Evolutionary conservation across 2,113 vertebrate genomes (phyloP).

Genomic region (Ctenodactylus gundi): DNA sequence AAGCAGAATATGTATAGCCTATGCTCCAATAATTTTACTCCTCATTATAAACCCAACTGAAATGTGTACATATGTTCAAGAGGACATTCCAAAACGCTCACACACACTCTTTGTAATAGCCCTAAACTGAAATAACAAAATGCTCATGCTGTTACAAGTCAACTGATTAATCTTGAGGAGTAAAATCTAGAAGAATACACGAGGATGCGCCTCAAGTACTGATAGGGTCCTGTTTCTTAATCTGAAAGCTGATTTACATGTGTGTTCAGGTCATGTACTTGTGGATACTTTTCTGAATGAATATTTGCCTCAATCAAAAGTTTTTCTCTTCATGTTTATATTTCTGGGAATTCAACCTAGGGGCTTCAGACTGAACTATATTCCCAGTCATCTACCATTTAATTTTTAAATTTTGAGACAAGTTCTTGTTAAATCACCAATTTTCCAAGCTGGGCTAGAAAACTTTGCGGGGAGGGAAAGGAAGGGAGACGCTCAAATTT

Average conservation of each 20-base stretch:
- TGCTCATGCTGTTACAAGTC: not conserved
- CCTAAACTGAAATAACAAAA: not conserved
- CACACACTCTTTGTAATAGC: not conserved
- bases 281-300: not conserved
- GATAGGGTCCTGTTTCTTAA: conserved; percentile 1
- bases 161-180: not conserved
- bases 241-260: not conserved
- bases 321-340: not conserved
- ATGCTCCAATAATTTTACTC: not conserved
- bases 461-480: too few relatives aligned
- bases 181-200: not conserved
- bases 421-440: not conserved
- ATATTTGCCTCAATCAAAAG: not conserved
- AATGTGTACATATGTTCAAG: conserved; percentile 16
- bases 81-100: not conserved
- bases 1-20: not conserved
- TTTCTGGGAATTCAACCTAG: not conserved
- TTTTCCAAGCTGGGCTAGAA: too few relatives aligned
- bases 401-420: not conserved
- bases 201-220: not conserved
- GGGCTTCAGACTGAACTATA: not conserved
- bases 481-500: not conserved
- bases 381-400: not conserved
- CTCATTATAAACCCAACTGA: not conserved
- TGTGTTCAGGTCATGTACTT: not conserved